Evolutionary conservation across 2,113 vertebrate genomes (phyloP), one percentile per base, ranked within the genome.

Genomic region (Hippoglossus stenolepis): DNA sequence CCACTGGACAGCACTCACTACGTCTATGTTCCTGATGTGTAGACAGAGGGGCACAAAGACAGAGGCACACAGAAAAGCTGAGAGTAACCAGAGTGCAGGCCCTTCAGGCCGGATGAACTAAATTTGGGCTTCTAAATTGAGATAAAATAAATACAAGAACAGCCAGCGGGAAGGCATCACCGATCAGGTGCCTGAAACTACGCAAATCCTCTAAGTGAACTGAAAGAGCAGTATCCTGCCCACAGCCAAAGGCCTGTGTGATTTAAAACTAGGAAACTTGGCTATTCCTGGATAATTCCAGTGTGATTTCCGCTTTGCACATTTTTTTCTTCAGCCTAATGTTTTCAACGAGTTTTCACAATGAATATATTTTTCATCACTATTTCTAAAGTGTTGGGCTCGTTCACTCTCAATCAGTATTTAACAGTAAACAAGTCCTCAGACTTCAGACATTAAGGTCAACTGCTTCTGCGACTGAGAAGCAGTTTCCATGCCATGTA

Each of bases 121-220:
- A 83, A 80, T 66, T 21, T 53, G 24, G 53, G 65, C 59, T 45
- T 69, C 72, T 76, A 54, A 72, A 69, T 40, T 73, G 61, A 90
- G 70, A 87, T 80, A 77, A 87, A 85, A 76, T 26, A 35, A 77
- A 85, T 28, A 79, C 60, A 85, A 85, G 53, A 75, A 88, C 74
- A 83, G 81, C 82, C 71, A n/a, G 65, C 23, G 79, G 81, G 76
- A 72, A 54, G 45, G 61, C 76, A 66, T 74, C 75, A 65, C 15
- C 18, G 20, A 68, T 90, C 91, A 90, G 85, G 87, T 85, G 87
- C 75, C 84, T 0, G 1, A 35, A 63, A 80, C 15, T 1, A 74
- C 58, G 59, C 65, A 64, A 64, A 79, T 57, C 72, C 73, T 62
- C 61, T 38, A 73, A 88, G 87, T 79, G 74, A 60, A 77, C 85